Percentiles rank a stretch among this genome's conserved stretches.
Evolutionary conservation across 2,797 vertebrate species (phyloP).

Genomic region (Buphagus erythrorhynchus): DNA sequence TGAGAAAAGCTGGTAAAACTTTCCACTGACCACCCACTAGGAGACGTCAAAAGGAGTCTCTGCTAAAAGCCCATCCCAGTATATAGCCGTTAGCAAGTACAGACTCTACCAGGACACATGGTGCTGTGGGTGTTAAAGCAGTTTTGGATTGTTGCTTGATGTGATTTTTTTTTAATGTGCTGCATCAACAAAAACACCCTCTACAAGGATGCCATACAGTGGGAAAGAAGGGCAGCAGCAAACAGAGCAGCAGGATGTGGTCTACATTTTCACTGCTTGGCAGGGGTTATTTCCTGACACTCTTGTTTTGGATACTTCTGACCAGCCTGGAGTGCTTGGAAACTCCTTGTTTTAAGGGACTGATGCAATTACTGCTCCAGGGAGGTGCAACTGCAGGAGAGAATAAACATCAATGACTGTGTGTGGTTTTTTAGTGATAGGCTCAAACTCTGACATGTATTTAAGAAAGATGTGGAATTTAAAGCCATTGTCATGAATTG

Average conservation of each 20-base stretch:
- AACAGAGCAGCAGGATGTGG: background rate
- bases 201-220: background rate
- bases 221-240: background rate
- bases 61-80: conserved; percentile 31
- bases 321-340: background rate
- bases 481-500: background rate
- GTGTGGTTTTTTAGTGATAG: background rate
- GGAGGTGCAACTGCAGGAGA: background rate
- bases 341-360: background rate
- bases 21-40: conserved; percentile 35
- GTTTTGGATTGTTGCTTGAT: conserved; percentile 9
- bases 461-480: background rate
- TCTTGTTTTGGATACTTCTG: background rate
- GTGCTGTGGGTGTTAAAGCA: conserved; percentile 56
- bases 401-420: background rate
- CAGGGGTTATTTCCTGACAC: background rate
- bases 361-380: background rate
- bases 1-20: background rate
- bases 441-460: background rate
- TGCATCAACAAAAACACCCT: background rate
- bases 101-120: conserved; percentile 37
- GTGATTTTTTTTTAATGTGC: background rate
- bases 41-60: background rate
- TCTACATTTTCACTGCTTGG: background rate
- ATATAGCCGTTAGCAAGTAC: background rate